Conservation (phyloP, 2,888 invertebrate genomes). For the Erebia epiphron region DNA sequence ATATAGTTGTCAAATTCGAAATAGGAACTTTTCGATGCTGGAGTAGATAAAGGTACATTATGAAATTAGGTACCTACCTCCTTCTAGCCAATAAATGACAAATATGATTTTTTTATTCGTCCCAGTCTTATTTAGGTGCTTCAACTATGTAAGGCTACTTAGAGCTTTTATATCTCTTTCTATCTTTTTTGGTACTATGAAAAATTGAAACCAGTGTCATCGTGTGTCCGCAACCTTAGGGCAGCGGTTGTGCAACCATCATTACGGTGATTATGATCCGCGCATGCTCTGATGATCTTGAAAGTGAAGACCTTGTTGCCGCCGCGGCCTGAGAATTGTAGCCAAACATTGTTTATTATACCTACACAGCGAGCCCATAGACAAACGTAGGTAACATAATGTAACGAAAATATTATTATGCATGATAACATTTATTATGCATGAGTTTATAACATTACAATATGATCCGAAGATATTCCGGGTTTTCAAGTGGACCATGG, state of each 20-base stretch:
- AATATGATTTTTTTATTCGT: too few relatives aligned
- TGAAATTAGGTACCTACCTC: too few relatives aligned
- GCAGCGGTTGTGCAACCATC: conserved; percentile 67
- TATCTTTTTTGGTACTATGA: neutral
- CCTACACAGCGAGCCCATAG: conserved; percentile 1
- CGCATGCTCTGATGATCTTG: conserved; percentile 78
- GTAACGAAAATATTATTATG: neutral
- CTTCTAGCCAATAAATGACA: too few relatives aligned
- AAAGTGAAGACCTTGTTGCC: conserved; percentile 77
- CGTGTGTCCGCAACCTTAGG: conserved; percentile 49
- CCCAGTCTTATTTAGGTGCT: too few relatives aligned
- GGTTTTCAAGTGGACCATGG: too few relatives aligned
- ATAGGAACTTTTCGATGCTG: too few relatives aligned
- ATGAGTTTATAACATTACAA: neutral
- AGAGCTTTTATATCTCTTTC: neutral
- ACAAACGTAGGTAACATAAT: neutral
- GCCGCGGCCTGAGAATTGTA: conserved; percentile 60
- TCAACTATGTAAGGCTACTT: neutral
- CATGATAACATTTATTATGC: neutral
- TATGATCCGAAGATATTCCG: neutral
- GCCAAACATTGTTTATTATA: conserved; percentile 66
- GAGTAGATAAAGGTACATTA: too few relatives aligned
- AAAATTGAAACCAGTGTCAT: conserved; percentile 51
- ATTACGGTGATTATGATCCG: conserved; percentile 77
- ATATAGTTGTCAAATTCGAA: too few relatives aligned